Evolutionary conservation across 2,797 vertebrate genomes (phyloP).

Genomic region (Agapornis canus): DNA sequence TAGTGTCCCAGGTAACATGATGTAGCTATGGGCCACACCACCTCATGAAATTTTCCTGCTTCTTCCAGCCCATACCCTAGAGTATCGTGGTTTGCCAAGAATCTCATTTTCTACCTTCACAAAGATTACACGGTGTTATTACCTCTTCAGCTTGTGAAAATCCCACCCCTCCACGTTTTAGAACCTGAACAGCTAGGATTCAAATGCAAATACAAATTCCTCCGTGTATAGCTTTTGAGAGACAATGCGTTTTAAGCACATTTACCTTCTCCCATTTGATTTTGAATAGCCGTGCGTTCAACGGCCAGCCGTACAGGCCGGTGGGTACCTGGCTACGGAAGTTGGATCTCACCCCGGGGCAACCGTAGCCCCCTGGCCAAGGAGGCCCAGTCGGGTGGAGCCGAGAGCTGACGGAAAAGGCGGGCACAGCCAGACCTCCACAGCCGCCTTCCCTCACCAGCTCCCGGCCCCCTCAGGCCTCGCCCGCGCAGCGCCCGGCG

Average conservation of each 20-base stretch:
- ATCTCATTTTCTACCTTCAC: neutral
- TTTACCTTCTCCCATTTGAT: accelerated
- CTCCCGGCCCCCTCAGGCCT: neutral
- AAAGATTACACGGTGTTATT: neutral
- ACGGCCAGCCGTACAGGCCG: accelerated
- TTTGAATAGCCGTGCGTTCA: accelerated
- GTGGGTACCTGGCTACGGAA: neutral
- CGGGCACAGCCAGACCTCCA: accelerated
- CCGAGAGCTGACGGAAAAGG: accelerated
- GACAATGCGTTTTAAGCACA: neutral
- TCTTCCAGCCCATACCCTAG: neutral
- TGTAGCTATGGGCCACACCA: neutral
- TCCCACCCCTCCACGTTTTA: neutral
- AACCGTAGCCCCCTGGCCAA: no score
- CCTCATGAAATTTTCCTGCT: neutral
- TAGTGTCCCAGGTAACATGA: neutral
- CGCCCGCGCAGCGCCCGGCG: neutral
- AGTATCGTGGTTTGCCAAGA: neutral
- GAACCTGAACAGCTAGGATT: neutral
- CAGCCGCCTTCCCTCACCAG: accelerated
- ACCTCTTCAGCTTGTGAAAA: neutral
- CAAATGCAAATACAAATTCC: neutral
- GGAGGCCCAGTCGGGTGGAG: no score
- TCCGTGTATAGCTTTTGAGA: accelerated
- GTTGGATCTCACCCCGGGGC: accelerated